Conservation (phyloP, 2,888 invertebrate species). For the Periphyllus acericola region DNA sequence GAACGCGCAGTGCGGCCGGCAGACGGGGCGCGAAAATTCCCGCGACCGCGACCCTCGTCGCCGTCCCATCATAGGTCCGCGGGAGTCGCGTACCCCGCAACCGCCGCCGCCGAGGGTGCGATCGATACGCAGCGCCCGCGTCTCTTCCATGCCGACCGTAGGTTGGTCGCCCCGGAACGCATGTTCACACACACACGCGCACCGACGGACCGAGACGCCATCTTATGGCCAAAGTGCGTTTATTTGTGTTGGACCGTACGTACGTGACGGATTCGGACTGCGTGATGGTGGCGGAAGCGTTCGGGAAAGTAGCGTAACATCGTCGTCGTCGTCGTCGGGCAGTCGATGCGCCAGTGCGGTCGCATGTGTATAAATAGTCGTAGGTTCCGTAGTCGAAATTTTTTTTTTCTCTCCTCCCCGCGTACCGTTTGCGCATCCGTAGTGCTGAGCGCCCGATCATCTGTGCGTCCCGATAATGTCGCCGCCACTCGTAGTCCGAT, state of each 20-base stretch:
- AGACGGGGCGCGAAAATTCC: background rate
- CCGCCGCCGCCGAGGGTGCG: background rate
- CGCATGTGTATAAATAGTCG: background rate
- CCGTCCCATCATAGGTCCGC: background rate
- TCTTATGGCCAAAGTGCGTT: conserved; percentile 54
- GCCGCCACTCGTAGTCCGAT: background rate
- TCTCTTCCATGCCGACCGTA: conserved; percentile 40
- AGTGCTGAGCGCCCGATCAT: background rate
- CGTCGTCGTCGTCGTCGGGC: conserved; percentile 10
- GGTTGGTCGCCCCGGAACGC: conserved; percentile 26
- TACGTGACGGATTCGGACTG: conserved; percentile 57
- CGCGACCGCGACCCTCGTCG: background rate
- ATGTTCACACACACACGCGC: background rate
- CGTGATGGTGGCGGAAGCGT: conserved; percentile 61
- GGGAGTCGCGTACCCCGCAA: no score
- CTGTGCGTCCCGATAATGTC: background rate
- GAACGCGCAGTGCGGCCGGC: background rate
- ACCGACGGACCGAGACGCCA: conserved; percentile 47
- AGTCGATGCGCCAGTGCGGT: conserved; percentile 40
- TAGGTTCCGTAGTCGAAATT: background rate
- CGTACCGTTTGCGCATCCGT: background rate
- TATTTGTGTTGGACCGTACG: conserved; percentile 56
- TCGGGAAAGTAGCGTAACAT: conserved; percentile 58
- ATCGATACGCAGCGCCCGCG: conserved; percentile 22
- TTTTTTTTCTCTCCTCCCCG: background rate